Percentiles rank a stretch among this genome's conserved stretches.
Conservation (phyloP, 2,888 invertebrate species). For the Himalopsyche kuldschensis region DNA sequence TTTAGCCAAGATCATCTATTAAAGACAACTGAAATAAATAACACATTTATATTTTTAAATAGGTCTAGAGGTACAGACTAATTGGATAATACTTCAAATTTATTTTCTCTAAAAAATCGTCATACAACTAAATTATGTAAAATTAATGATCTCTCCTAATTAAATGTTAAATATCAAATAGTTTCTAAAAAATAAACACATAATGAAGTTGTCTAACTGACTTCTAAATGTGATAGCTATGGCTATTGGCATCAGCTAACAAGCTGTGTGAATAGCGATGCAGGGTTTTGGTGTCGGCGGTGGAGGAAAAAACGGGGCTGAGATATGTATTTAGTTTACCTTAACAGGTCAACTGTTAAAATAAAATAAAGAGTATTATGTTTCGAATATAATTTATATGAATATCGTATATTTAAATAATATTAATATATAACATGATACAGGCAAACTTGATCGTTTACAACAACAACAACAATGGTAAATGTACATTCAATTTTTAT, state of each 20-base stretch:
- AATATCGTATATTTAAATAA: conserved; percentile 15
- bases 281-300: conserved; percentile 26
- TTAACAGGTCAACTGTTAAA: background rate
- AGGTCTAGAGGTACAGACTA: no score
- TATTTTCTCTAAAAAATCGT: background rate
- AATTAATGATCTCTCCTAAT: background rate
- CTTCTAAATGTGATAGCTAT: conserved; percentile 20
- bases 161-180: background rate
- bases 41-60: no score
- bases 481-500: conserved; percentile 16
- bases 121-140: background rate
- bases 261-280: background rate
- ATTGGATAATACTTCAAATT: no score
- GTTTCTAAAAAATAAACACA: background rate
- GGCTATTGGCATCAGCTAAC: background rate
- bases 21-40: no score
- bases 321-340: background rate
- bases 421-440: conserved; percentile 12
- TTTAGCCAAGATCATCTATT: no score
- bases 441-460: conserved; percentile 16
- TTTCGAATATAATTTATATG: background rate
- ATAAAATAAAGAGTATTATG: background rate
- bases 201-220: background rate
- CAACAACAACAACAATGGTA: conserved; percentile 35
- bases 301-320: conserved; percentile 16